phyloP scores from a whole-genome alignment of 2,113 vertebrate species.

The Sphyrna mokarran region DNA sequence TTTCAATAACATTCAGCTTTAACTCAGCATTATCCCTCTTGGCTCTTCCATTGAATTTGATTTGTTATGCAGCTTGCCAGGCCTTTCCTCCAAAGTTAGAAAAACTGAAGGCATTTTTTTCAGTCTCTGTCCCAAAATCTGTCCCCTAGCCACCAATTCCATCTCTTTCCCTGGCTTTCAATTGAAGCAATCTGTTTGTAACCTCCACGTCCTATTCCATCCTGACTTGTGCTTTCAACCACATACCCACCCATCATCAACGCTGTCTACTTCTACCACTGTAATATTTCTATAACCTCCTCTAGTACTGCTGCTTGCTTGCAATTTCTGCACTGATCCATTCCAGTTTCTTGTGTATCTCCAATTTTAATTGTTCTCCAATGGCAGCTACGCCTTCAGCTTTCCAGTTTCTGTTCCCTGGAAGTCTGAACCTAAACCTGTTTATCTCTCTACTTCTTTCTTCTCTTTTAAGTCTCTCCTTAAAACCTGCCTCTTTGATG shows the following conservation, averaged over 20 bases:
- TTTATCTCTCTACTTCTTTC: not conserved
- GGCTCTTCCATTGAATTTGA: not conserved
- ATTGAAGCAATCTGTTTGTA: not conserved
- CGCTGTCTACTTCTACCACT: not conserved
- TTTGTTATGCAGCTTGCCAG: not conserved
- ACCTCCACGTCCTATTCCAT: not conserved
- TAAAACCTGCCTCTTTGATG: not conserved
- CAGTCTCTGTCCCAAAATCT: no score
- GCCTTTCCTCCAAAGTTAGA: not conserved
- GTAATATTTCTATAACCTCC: not conserved
- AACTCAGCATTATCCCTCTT: no score
- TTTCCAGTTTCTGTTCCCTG: no score
- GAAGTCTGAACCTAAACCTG: not conserved
- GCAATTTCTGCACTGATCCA: not conserved
- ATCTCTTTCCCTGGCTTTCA: no score
- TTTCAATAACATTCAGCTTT: not conserved
- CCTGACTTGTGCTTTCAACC: not conserved
- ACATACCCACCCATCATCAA: not conserved
- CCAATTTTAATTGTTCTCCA: not conserved
- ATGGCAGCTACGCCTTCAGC: not conserved
- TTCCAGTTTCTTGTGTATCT: not conserved
- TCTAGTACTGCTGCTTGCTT: not conserved
- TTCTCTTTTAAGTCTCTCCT: not conserved
- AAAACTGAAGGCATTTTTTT: not conserved
- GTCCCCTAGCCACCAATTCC: no score